Conservation (phyloP, 2,797 vertebrate genomes). For the Microctenopoma steveboyesi region DNA sequence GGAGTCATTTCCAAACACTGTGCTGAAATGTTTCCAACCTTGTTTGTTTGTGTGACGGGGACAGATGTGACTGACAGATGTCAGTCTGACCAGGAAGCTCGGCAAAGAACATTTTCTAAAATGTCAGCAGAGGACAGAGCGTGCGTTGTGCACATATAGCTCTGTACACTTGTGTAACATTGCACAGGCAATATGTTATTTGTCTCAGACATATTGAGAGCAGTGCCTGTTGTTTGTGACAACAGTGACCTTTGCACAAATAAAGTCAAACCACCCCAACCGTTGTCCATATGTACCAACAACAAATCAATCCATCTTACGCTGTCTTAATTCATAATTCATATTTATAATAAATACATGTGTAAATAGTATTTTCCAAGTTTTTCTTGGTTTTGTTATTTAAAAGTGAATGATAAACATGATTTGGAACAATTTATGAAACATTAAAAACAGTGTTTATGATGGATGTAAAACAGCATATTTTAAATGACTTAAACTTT, state of each 20-base stretch:
- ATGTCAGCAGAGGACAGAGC: conserved; percentile 40
- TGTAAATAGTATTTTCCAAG: background rate
- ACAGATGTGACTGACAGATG: conserved; percentile 75
- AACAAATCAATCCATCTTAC: conserved; percentile 36
- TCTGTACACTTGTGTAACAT: background rate
- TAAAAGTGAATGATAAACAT: background rate
- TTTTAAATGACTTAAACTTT: background rate
- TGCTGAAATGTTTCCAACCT: conserved; percentile 28
- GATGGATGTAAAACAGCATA: background rate
- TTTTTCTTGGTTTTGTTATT: conserved; percentile 2
- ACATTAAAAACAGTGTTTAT: background rate
- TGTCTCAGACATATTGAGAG: conserved; percentile 15
- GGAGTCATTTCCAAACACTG: conserved; percentile 23
- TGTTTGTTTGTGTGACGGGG: conserved; percentile 5
- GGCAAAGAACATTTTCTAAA: conserved; percentile 56
- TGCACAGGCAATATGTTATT: conserved; percentile 7
- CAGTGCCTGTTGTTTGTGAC: conserved; percentile 40
- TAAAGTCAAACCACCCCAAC: conserved; percentile 1
- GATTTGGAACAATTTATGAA: conserved; percentile 12
- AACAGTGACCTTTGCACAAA: conserved; percentile 54
- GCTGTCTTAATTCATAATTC: conserved; percentile 8
- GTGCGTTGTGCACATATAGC: conserved; percentile 10
- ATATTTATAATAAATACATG: background rate
- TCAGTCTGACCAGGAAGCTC: conserved; percentile 37
- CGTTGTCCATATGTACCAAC: conserved; percentile 8